Percentiles rank a stretch among this genome's conserved stretches.
phyloP scores from a whole-genome alignment of 2,797 vertebrate genomes.

The Lophotriccus pileatus region DNA sequence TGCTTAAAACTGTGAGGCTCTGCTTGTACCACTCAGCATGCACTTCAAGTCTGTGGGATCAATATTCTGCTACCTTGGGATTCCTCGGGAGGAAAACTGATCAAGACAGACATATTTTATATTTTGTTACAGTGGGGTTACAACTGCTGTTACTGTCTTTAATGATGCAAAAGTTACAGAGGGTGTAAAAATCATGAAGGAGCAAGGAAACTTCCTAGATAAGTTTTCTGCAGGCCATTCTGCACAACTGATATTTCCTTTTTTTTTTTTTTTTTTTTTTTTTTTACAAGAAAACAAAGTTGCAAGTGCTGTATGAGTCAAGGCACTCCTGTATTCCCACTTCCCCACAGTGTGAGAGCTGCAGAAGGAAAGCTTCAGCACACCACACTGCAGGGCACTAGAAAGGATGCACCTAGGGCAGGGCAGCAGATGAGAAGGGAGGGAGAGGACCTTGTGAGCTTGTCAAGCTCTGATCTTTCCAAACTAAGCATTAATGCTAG shows the following conservation, averaged over 20 bases:
- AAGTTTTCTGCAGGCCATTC: not conserved
- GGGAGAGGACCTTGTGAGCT: not conserved
- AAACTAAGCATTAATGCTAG: not conserved
- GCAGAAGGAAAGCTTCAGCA: not conserved
- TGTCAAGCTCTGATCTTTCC: not conserved
- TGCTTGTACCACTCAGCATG: not conserved
- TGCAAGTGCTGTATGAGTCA: not conserved
- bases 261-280: not conserved
- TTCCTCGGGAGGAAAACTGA: not conserved
- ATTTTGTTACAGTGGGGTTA: not conserved
- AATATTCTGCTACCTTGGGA: not conserved
- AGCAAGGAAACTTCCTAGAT: not conserved
- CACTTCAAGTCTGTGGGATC: not conserved
- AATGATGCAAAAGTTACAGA: not conserved
- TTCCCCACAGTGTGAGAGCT: not conserved
- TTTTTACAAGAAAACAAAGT: not conserved
- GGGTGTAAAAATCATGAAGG: not conserved
- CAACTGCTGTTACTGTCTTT: not conserved
- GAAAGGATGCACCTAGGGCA: not conserved
- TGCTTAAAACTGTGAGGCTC: not conserved
- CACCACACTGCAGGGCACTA: not conserved
- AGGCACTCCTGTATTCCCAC: not conserved
- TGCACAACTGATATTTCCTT: not conserved
- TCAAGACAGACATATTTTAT: not conserved
- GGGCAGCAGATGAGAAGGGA: not conserved